These are phyloP conservation scores for Pachycephus smyrnensis DNA, from an alignment of 2,888 invertebrate species.

Conservation along the genomic window DNA sequence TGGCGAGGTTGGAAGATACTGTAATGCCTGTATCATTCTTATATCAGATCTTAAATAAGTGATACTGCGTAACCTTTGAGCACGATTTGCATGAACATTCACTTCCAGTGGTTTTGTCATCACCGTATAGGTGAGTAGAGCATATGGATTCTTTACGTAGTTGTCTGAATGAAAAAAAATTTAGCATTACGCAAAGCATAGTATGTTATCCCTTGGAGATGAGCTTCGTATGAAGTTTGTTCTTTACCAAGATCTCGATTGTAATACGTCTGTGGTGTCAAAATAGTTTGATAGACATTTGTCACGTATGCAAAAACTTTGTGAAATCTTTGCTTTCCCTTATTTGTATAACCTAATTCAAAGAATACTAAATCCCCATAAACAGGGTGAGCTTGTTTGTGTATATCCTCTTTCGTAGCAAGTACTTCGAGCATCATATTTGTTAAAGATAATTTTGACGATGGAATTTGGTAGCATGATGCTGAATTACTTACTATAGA, in stretches of 20 bases:
- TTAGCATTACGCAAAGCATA: background rate
- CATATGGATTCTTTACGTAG: slow-evolving; percentile 39
- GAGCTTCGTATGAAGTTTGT: background rate
- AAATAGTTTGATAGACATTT: slow-evolving; percentile 29
- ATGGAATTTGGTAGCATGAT: slow-evolving; percentile 15
- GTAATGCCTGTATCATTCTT: slow-evolving; percentile 74
- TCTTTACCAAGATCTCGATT: slow-evolving; percentile 45
- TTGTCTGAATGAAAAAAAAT: slow-evolving; percentile 30
- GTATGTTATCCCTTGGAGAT: background rate
- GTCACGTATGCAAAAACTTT: slow-evolving; percentile 53
- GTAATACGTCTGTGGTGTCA: slow-evolving; percentile 41
- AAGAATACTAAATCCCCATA: slow-evolving; percentile 56
- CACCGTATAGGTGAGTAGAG: slow-evolving; percentile 50
- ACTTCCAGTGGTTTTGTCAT: slow-evolving; percentile 45
- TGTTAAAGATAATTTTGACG: slow-evolving; percentile 33
- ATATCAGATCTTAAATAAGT: slow-evolving; percentile 68
- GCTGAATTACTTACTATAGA: slow-evolving; percentile 46
- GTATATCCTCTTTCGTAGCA: slow-evolving; percentile 39
- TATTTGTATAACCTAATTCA: slow-evolving; percentile 39
- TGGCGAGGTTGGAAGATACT: slow-evolving; percentile 72
- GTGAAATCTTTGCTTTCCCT: slow-evolving; percentile 26
- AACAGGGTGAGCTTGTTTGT: slow-evolving; percentile 39
- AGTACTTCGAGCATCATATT: slow-evolving; percentile 49
- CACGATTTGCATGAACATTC: slow-evolving; percentile 38
- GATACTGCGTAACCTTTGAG: slow-evolving; percentile 56